Evolutionary conservation across 2,113 vertebrate species (phyloP).

Genomic region (Tetraodon nigroviridis): DNA sequence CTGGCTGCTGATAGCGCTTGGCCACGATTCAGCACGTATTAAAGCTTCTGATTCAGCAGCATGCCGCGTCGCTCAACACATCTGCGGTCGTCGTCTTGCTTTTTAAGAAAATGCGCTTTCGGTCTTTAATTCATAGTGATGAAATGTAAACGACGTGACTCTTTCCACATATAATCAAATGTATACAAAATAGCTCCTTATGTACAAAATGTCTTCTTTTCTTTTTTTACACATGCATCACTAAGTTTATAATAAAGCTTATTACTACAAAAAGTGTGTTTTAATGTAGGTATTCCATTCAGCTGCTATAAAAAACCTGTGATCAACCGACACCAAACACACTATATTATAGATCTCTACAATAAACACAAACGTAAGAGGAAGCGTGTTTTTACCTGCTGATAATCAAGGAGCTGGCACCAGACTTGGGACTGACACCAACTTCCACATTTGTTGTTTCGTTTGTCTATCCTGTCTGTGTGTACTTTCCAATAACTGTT

Average conservation of each 20-base stretch:
- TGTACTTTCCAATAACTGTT: too few relatives aligned
- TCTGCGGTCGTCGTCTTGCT: constrained; percentile 1
- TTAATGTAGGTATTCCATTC: too few relatives aligned
- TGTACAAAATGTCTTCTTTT: not conserved
- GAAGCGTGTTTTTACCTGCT: too few relatives aligned
- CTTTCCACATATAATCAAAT: not conserved
- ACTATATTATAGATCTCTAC: too few relatives aligned
- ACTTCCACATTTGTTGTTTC: too few relatives aligned
- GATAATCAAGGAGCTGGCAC: too few relatives aligned
- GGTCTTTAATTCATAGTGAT: constrained; percentile 26
- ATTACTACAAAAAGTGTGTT: too few relatives aligned
- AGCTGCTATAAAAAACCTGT: too few relatives aligned
- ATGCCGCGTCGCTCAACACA: constrained; percentile 10
- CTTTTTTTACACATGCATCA: not conserved
- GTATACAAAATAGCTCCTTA: not conserved
- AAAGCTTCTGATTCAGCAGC: not conserved
- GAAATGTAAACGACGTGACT: constrained; percentile 13
- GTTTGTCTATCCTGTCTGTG: too few relatives aligned
- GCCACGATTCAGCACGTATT: not conserved
- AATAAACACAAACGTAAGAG: too few relatives aligned
- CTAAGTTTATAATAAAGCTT: not conserved
- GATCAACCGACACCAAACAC: too few relatives aligned
- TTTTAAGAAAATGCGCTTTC: constrained; percentile 1
- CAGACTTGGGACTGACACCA: too few relatives aligned
- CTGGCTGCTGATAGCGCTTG: not conserved